phyloP scores from a whole-genome alignment of 2,888 invertebrate genomes.

The Acanthosepion lycidas region DNA sequence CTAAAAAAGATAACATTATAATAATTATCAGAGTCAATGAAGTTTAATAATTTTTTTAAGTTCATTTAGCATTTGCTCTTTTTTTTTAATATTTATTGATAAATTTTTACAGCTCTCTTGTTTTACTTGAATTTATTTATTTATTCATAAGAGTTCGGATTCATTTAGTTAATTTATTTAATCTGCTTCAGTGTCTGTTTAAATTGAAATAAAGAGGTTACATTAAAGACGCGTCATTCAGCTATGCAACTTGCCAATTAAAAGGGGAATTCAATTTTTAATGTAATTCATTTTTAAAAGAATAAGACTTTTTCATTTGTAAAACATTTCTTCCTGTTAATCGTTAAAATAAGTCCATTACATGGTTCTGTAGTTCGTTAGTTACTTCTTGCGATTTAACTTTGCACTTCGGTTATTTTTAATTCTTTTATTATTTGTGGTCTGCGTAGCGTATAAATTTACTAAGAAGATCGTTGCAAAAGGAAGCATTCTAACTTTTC shows the following conservation, averaged over 20 bases:
- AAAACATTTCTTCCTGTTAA: too few relatives aligned
- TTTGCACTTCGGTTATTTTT: background rate
- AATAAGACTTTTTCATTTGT: background rate
- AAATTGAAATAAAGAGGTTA: background rate
- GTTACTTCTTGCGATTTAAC: background rate
- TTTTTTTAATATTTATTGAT: too few relatives aligned
- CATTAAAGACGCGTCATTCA: background rate
- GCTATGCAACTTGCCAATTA: background rate
- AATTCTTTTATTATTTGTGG: background rate
- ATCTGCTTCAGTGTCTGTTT: background rate
- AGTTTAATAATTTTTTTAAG: too few relatives aligned
- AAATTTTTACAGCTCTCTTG: too few relatives aligned
- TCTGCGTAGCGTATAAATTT: background rate
- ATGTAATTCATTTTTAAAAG: background rate
- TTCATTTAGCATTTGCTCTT: too few relatives aligned
- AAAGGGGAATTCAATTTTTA: background rate
- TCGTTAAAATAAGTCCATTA: background rate
- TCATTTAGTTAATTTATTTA: background rate
- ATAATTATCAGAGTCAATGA: too few relatives aligned
- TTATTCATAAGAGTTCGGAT: background rate
- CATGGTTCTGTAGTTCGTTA: background rate
- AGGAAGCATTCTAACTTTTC: background rate
- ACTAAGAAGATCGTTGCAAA: background rate
- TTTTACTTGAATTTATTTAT: too few relatives aligned
- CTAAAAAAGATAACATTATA: too few relatives aligned